Percentiles rank a stretch among this genome's conserved stretches.
These are phyloP conservation scores for Cavia aperea DNA, from an alignment of 2,113 vertebrate species.

Conservation along the genomic window DNA sequence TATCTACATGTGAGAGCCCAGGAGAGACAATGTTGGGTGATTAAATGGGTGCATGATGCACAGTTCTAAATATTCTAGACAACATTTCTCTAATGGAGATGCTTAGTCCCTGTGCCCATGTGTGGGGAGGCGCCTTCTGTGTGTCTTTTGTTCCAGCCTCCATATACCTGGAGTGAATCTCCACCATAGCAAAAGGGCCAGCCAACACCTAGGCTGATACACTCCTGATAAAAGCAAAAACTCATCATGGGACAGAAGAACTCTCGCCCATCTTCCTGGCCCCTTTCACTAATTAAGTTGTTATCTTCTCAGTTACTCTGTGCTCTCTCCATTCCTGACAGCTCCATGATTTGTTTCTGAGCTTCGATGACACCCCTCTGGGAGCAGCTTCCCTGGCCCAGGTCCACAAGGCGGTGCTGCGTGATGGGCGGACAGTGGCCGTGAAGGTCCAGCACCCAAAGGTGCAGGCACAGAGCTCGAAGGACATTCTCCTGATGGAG, in stretches of 20 bases:
- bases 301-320: not conserved
- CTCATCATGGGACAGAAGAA: accelerated
- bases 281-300: not conserved
- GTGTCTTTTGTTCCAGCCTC: not conserved
- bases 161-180: not conserved
- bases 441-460: slow-evolving; percentile 98
- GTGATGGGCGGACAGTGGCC: slow-evolving; percentile 91
- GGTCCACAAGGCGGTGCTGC: slow-evolving; percentile 94
- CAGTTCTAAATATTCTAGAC: not conserved
- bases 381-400: slow-evolving; percentile 97
- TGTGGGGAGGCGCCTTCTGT: not conserved
- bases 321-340: slow-evolving; percentile 71
- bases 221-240: too few relatives aligned
- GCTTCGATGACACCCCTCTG: slow-evolving; percentile 89
- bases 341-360: slow-evolving; percentile 89
- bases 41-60: not conserved
- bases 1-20: not conserved
- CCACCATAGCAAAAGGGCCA: not conserved
- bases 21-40: not conserved
- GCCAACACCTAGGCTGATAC: not conserved
- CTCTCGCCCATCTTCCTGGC: not conserved
- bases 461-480: slow-evolving; percentile 89
- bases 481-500: slow-evolving; percentile 95
- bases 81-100: not conserved
- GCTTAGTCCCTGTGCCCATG: not conserved